Percentiles rank a stretch among this genome's conserved stretches.
Conservation (phyloP, 2,797 vertebrate species). For the Ceryle rudis region DNA sequence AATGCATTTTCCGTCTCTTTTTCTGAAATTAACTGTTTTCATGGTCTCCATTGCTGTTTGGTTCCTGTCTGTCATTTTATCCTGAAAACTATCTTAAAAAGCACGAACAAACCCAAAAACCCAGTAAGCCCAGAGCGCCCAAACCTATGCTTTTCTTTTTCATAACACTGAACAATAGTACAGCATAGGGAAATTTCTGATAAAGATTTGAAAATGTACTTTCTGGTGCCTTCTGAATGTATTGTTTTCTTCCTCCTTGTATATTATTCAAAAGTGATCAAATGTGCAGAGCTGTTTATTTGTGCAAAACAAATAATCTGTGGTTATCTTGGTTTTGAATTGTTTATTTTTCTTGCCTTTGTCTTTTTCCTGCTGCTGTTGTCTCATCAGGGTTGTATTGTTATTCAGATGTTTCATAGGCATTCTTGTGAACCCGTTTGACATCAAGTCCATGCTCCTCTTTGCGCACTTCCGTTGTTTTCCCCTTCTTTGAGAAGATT, state of each 20-base stretch:
- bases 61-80: background rate
- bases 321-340: constrained; percentile 32
- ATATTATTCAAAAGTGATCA: background rate
- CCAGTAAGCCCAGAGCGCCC: background rate
- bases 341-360: constrained; percentile 18
- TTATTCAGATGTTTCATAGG: background rate
- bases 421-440: constrained; percentile 35
- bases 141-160: background rate
- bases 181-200: background rate
- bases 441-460: background rate
- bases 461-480: background rate
- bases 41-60: background rate
- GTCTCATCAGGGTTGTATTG: background rate
- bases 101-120: background rate
- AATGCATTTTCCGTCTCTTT: background rate
- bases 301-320: constrained; percentile 26
- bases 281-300: background rate
- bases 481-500: background rate
- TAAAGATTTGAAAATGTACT: background rate
- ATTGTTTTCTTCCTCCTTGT: background rate
- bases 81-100: background rate
- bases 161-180: background rate
- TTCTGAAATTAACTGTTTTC: background rate
- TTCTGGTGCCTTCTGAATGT: background rate
- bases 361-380: constrained; percentile 3